Evolutionary conservation across 2,797 vertebrate species (phyloP), one percentile per base, ranked within the genome.

Genomic region (Myoxocephalus aenaeus): DNA sequence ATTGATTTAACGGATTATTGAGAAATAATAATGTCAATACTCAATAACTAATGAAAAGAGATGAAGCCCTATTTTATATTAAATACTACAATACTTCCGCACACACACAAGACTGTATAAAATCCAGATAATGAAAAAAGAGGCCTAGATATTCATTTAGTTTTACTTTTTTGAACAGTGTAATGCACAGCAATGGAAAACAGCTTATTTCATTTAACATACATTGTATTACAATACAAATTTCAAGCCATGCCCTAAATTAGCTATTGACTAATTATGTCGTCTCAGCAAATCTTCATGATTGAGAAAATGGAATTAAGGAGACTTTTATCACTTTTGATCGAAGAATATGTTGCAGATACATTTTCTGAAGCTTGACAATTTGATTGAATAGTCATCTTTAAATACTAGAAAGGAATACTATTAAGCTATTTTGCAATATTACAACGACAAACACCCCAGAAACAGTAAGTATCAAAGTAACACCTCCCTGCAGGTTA

Each of bases 401-500:
- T 7, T 40, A 38, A 61, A 62, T 14, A 25, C 38, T 62, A 62
- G 7, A 62, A 25, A 62, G n/a, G 13, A 42, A n/a, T 22, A 38
- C 7, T 3, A 44, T 11, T 40, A 38, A 38, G 12, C 12, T 40
- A 1, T 40, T 62, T 62, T 22, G n/a, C 6, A 8, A 61, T 22
- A 38, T 61, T 65, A 34, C 38, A 79, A 36, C 7, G 42, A 32
- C 20, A 38, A 51, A 4, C 57, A 18, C 40, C 10, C 27, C 10
- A 13, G 10, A 6, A 1, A 27, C 25, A 27, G 25, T 5, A 46
- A 67, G 20, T 1, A 53, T 56, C 13, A 15, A 56, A 14, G 13
- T 7, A 34, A 58, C 54, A 54, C 29, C 40, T 34, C 1, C 50
- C 53, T 59, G 38, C 50, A 42, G 65, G 73, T 62, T 25, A 71